Percentiles rank a stretch among this genome's conserved stretches.
Evolutionary conservation across 1,140 invertebrate species (phyloP).

Genomic region (Thereuonema tuberculata): DNA sequence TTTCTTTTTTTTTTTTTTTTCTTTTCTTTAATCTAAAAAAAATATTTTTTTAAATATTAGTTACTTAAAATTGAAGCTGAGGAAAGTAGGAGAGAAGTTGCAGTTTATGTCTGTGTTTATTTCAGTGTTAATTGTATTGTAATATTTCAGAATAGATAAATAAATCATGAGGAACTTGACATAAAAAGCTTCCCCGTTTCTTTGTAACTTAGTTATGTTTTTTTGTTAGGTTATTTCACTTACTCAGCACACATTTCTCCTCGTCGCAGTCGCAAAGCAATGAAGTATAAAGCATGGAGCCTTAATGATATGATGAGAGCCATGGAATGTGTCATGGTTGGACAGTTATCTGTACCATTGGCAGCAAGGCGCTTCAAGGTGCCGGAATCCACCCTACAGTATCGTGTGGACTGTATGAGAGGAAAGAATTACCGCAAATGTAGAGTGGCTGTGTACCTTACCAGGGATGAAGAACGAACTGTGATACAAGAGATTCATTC

Average conservation of each 20-base stretch:
- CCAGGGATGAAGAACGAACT: background rate
- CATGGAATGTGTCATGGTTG: background rate
- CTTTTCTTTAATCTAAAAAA: too few relatives aligned
- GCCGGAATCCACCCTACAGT: conserved; percentile 4
- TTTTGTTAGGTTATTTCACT: background rate
- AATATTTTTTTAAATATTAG: too few relatives aligned
- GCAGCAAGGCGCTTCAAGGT: background rate
- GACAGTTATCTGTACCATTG: background rate
- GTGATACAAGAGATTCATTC: background rate
- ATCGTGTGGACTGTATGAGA: conserved; percentile 2
- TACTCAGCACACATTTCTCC: background rate
- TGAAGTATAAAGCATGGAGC: conserved; percentile 6
- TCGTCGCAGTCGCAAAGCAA: conserved; percentile 1
- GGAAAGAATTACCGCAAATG: conserved; percentile 4
- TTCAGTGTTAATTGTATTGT: too few relatives aligned
- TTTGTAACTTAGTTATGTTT: too few relatives aligned
- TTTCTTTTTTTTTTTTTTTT: too few relatives aligned
- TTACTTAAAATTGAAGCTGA: too few relatives aligned
- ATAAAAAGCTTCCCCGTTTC: too few relatives aligned
- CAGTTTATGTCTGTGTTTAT: too few relatives aligned
- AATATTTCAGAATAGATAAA: too few relatives aligned
- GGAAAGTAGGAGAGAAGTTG: too few relatives aligned
- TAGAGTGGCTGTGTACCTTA: background rate
- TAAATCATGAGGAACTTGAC: too few relatives aligned
- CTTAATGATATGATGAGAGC: conserved; percentile 6